phyloP scores from a whole-genome alignment of 2,888 invertebrate genomes.

The Perdita meconis region DNA sequence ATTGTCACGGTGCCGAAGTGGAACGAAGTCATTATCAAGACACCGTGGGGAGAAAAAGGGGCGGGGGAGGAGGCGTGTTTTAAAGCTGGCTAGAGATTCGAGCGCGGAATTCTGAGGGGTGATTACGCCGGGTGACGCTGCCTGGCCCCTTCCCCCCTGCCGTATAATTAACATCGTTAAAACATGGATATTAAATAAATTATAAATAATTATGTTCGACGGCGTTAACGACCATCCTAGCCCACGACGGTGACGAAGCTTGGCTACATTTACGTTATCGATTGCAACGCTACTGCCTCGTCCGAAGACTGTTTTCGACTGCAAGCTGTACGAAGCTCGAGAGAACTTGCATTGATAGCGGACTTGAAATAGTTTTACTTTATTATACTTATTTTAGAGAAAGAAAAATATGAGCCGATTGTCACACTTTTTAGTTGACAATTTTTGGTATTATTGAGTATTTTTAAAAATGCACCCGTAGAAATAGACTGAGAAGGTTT shows the following conservation, averaged over 20 bases:
- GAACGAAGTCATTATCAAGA: slow-evolving; percentile 61
- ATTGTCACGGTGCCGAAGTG: slow-evolving; percentile 59
- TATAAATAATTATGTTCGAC: slow-evolving; percentile 76
- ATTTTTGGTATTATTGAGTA: too few species aligned
- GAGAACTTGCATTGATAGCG: too few species aligned
- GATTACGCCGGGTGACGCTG: slow-evolving; percentile 57
- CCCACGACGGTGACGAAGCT: slow-evolving; percentile 28
- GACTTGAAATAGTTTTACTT: too few species aligned
- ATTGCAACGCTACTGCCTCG: slow-evolving; percentile 31
- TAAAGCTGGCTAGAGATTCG: slow-evolving; percentile 41
- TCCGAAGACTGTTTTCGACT: not conserved
- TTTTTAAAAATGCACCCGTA: too few species aligned
- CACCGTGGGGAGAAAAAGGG: slow-evolving; percentile 17
- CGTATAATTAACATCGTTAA: slow-evolving; percentile 76
- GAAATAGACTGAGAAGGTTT: too few species aligned
- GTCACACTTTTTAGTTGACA: too few species aligned
- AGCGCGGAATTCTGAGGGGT: slow-evolving; percentile 49
- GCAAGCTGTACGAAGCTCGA: too few species aligned
- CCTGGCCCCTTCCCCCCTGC: slow-evolving; percentile 19
- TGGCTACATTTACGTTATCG: slow-evolving; percentile 44
- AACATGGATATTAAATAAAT: slow-evolving; percentile 76
- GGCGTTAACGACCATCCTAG: slow-evolving; percentile 68
- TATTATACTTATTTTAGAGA: too few species aligned
- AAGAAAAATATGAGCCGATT: too few species aligned
- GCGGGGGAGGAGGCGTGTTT: slow-evolving; percentile 28